These are phyloP conservation scores for Sarcophaga variegata DNA, from an alignment of 2,888 invertebrate genomes.

Conservation along the genomic window DNA sequence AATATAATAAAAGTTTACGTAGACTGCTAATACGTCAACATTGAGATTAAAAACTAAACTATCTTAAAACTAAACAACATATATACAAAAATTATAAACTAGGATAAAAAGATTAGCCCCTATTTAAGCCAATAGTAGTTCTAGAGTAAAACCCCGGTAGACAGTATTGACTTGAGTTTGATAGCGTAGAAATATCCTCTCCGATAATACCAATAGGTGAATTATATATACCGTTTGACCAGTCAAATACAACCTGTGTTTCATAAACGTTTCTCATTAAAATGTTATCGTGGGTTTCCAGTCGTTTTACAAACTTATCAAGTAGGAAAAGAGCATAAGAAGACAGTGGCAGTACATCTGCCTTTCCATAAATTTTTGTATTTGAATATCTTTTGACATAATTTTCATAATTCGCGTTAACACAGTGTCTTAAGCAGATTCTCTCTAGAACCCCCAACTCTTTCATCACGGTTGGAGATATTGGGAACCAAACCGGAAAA, in stretches of 20 bases:
- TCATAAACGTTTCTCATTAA: background rate
- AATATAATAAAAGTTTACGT: slow-evolving; percentile 22
- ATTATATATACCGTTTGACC: background rate
- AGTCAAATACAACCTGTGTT: background rate
- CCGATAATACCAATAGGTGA: background rate
- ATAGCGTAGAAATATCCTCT: background rate
- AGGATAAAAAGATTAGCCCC: background rate
- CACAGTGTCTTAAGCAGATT: background rate
- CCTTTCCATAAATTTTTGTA: background rate
- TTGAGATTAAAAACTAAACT: background rate
- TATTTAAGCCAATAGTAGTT: background rate
- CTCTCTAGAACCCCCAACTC: too few relatives aligned
- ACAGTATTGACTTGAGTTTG: background rate
- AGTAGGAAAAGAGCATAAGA: background rate
- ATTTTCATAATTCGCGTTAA: slow-evolving; percentile 10
- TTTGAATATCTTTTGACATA: background rate
- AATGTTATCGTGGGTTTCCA: background rate
- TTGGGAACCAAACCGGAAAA: too few relatives aligned
- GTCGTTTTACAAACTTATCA: background rate
- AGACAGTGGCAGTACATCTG: background rate
- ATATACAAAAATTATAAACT: background rate
- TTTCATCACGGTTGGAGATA: too few relatives aligned
- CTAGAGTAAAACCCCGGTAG: background rate
- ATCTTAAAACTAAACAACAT: slow-evolving; percentile 23
- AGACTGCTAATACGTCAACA: slow-evolving; percentile 7